These are phyloP conservation scores for Helobdella robusta DNA, from an alignment of 2,888 invertebrate species.

Conservation along the genomic window DNA sequence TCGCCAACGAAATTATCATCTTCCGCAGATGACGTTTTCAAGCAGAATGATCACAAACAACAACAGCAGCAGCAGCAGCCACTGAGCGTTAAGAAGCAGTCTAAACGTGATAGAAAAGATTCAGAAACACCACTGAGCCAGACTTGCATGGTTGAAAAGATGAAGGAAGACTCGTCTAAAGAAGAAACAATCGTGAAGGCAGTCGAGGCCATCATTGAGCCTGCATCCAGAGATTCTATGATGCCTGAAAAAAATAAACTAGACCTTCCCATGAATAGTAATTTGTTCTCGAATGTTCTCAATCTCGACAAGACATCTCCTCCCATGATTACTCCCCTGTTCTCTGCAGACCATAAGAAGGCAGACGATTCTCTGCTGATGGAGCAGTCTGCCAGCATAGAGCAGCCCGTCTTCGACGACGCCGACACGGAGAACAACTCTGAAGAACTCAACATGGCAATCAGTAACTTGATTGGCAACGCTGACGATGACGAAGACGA, in stretches of 20 bases:
- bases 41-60: too few relatives aligned
- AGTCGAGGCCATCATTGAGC: conserved; percentile 17
- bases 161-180: conserved; percentile 26
- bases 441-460: conserved; percentile 17
- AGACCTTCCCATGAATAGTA: background rate
- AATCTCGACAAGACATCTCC: too few relatives aligned
- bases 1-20: too few relatives aligned
- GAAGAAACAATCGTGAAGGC: conserved; percentile 22
- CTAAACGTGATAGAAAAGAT: background rate
- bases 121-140: background rate
- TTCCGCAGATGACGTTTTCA: too few relatives aligned
- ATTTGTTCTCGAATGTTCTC: background rate
- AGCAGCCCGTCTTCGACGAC: conserved; percentile 7
- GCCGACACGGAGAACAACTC: conserved; percentile 13
- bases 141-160: conserved; percentile 20
- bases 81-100: background rate
- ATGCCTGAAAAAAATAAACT: background rate
- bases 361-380: background rate
- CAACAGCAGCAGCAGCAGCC: too few relatives aligned
- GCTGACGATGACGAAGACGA: conserved; percentile 9
- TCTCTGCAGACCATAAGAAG: background rate
- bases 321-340: background rate
- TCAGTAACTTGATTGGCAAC: conserved; percentile 7
- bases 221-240: background rate
- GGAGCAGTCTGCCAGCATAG: background rate